Percentiles rank a stretch among this genome's conserved stretches.
These are phyloP conservation scores for Atractosteus spatula DNA, from an alignment of 2,113 vertebrate species.

Conservation along the genomic window DNA sequence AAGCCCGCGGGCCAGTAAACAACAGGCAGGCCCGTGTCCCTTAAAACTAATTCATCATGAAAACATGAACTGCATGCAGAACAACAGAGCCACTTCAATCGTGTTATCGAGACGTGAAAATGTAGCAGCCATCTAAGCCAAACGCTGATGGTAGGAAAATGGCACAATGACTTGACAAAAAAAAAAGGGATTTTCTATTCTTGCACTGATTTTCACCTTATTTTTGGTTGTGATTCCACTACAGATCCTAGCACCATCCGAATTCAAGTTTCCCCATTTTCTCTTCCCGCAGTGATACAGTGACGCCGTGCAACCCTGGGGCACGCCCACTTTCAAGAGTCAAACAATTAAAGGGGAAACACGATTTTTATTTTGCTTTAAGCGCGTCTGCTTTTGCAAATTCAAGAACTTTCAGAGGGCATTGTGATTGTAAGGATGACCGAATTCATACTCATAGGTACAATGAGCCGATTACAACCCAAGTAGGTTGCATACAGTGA, in stretches of 20 bases:
- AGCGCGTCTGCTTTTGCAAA: too few relatives aligned
- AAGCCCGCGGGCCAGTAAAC: too few relatives aligned
- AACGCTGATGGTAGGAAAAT: neutral
- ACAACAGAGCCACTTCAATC: too few relatives aligned
- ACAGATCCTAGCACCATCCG: slow-evolving; percentile 23
- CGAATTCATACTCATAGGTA: too few relatives aligned
- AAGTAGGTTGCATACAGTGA: too few relatives aligned
- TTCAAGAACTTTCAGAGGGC: too few relatives aligned
- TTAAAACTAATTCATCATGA: neutral
- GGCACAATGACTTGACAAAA: neutral
- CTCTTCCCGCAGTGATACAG: slow-evolving; percentile 35
- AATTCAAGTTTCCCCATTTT: slow-evolving; percentile 44
- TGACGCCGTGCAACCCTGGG: slow-evolving; percentile 1
- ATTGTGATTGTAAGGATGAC: too few relatives aligned
- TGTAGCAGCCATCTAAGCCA: neutral
- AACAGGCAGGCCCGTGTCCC: neutral
- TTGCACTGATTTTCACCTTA: slow-evolving; percentile 14
- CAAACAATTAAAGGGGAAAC: too few relatives aligned
- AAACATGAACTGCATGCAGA: slow-evolving; percentile 1
- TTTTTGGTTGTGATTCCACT: slow-evolving; percentile 22
- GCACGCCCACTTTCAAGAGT: too few relatives aligned
- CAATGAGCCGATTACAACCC: too few relatives aligned
- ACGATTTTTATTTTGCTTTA: too few relatives aligned
- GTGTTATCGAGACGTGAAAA: neutral
- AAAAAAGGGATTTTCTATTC: neutral